A percentile compares a stretch with the other conserved stretches of the same genome.
phyloP scores from a whole-genome alignment of 2,113 vertebrate species.

The Perca flavescens region DNA sequence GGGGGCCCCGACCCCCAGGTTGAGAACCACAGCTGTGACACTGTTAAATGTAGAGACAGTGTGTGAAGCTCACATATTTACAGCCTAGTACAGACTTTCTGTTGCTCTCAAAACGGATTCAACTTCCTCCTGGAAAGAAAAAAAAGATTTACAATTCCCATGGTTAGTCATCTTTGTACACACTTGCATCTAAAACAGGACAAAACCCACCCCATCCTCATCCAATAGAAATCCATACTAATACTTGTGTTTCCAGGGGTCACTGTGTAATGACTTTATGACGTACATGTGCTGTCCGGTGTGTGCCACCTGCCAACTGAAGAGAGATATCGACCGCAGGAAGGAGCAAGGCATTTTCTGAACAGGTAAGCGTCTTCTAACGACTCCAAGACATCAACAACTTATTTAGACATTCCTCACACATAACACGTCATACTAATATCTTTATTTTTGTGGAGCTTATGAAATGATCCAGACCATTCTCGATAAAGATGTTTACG shows the following conservation, averaged over 20 bases:
- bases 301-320: slow-evolving; percentile 82
- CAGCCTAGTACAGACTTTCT: neutral
- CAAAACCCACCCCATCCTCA: neutral
- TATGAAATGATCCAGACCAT: too few relatives aligned
- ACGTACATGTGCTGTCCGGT: rapidly evolving
- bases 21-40: neutral
- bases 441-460: neutral
- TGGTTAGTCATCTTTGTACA: neutral
- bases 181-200: neutral
- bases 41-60: too few relatives aligned
- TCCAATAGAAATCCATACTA: neutral
- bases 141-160: neutral
- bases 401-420: too few relatives aligned
- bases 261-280: slow-evolving; percentile 71
- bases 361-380: slow-evolving; percentile 5
- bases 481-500: neutral
- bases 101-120: neutral
- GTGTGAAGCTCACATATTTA: neutral
- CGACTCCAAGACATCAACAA: neutral
- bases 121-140: neutral
- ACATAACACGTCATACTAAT: too few relatives aligned
- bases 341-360: slow-evolving; percentile 81
- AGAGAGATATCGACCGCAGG: slow-evolving; percentile 81
- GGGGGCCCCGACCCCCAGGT: neutral
- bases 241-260: slow-evolving; percentile 71